Base-by-base conservation (phyloP, 2,888 invertebrate genomes). In the Drosophila recens region DNA sequence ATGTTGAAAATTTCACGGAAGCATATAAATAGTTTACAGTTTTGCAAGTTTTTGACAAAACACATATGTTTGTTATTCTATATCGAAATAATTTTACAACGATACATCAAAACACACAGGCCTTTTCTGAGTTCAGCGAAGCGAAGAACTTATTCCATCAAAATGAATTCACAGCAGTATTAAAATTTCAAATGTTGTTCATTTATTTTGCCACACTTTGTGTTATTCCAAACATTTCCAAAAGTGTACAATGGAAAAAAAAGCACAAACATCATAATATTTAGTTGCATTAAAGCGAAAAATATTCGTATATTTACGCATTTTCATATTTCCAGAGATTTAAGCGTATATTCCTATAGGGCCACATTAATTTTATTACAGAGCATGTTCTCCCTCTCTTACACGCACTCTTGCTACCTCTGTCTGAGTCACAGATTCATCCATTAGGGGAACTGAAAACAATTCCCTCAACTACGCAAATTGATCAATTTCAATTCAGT, bases 401-500 rank as follows among this genome's bases (percentile, higher is more conserved):
- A 11, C 42, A 4, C 34, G 6, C 42, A 9, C 13, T 6, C 3
- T 11, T 4, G 15, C 46, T 58, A 8, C 15, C 43, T 20, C 45
- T 6, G 3, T 23, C 34, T 27, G 34, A 70, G 5, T 30, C 70
- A 71, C 70, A 80, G 72, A 75, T 76, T 79, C 84, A 87, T 74
- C 84, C 83, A 84, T 84, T 89, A 87, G 87, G 73, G 70, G 65
- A 72, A 67, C 68, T 77, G 69, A 66, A 75, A 78, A 77, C 73
- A 86, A 86, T 87, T 89, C 80, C 87, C 89, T 59, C 58, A 77
- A 80, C 83, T 82, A 86, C 84, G 73, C 89, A 84, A 88, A 86
- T 88, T 89, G 87, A 89, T 89, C 89, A 84, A 84, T 89, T 86
- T 84, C 86, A 85, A 83, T 88, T 88, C 76, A 79, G 76, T 85